A percentile compares a stretch with the other conserved stretches of the same genome.
phyloP scores from a whole-genome alignment of 2,113 vertebrate genomes.

The Hippopotamus amphibius region DNA sequence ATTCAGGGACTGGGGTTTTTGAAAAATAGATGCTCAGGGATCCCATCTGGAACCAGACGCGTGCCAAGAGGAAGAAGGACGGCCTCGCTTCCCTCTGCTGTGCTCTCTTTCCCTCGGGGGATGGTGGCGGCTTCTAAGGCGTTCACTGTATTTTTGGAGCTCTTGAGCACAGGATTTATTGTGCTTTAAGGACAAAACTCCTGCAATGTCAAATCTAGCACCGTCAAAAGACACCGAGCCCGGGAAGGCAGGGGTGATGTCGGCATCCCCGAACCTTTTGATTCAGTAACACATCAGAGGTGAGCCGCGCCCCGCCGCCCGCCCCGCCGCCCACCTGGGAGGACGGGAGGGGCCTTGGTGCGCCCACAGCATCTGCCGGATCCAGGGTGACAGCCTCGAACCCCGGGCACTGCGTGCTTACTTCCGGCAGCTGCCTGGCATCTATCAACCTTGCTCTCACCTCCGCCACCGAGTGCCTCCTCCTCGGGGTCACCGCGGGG shows the following conservation, averaged over 20 bases:
- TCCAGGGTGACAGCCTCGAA: background rate
- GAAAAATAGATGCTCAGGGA: constrained; percentile 65
- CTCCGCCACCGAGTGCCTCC: background rate
- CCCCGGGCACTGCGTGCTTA: rapidly evolving
- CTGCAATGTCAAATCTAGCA: background rate
- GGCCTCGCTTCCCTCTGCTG: background rate
- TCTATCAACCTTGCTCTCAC: background rate
- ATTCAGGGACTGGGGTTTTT: background rate
- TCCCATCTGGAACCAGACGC: constrained; percentile 52
- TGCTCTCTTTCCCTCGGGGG: background rate
- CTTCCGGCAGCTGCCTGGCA: background rate
- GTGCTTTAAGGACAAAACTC: background rate
- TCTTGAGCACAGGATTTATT: background rate
- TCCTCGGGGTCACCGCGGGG: background rate
- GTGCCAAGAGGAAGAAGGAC: background rate
- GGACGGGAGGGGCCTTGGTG: rapidly evolving
- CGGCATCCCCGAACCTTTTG: no score
- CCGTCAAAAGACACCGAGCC: background rate
- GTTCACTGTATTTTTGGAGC: background rate
- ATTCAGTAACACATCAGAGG: background rate
- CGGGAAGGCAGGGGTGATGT: rapidly evolving
- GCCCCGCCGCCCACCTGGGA: rapidly evolving
- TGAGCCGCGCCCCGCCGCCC: no score
- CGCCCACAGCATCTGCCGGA: background rate
- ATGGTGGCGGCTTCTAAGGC: rapidly evolving